A percentile compares a stretch with the other conserved stretches of the same genome.
These are phyloP conservation scores for Polydrusus cervinus DNA, from an alignment of 2,888 invertebrate species.

Conservation along the genomic window DNA sequence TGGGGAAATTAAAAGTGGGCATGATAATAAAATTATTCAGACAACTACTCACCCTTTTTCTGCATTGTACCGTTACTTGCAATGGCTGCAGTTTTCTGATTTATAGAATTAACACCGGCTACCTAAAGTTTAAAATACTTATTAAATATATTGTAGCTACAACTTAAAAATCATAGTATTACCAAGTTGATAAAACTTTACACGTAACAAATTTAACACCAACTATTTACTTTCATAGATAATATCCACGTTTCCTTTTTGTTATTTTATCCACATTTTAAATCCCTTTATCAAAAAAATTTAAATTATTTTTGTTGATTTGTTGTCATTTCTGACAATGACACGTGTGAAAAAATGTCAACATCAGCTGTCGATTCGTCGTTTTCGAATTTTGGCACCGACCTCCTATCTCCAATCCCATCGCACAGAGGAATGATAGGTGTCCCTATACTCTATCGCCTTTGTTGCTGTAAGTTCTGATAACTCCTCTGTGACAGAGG, in stretches of 20 bases:
- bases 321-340: slow-evolving; percentile 5
- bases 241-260: not conserved
- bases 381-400: too few relatives aligned
- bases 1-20: too few relatives aligned
- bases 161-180: not conserved
- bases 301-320: slow-evolving; percentile 21
- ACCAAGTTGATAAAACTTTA: not conserved
- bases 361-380: slow-evolving; percentile 22
- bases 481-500: too few relatives aligned
- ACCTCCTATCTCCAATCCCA: too few relatives aligned
- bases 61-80: slow-evolving; percentile 42
- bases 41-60: slow-evolving; percentile 50
- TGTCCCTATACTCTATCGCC: too few relatives aligned
- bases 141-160: not conserved
- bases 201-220: slow-evolving; percentile 1
- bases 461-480: too few relatives aligned
- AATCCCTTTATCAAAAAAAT: slow-evolving; percentile 19
- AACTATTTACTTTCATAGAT: slow-evolving; percentile 8
- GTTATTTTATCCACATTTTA: slow-evolving; percentile 27
- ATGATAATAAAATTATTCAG: not conserved
- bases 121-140: not conserved
- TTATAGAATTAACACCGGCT: not conserved
- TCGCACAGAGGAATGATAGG: too few relatives aligned
- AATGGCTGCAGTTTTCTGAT: not conserved
- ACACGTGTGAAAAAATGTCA: slow-evolving; percentile 28